Base-by-base conservation (phyloP, 2,888 invertebrate genomes). In the Drosophila suboccidentalis region DNA sequence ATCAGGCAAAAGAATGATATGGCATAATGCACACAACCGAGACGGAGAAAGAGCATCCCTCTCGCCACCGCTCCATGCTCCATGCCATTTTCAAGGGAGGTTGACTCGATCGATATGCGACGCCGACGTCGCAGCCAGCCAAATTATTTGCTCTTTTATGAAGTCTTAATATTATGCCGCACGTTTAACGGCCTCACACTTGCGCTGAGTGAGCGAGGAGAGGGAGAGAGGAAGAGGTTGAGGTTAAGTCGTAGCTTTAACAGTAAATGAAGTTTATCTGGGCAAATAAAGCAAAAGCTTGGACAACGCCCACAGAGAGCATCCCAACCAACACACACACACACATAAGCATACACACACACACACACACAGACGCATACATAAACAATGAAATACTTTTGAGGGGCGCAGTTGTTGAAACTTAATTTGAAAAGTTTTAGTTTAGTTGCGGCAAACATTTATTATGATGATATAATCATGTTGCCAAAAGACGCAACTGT, bases 1-100 rank as follows among this genome's bases (percentile, higher is more conserved):
- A 92, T 92, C 92, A 77, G 79, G 77, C 80, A 75, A 53, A 92
- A 92, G 91, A 82, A 91, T 91, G 92, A 91, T 91, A 92, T 92
- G 90, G 90, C 90, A 92, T 91, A 87, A 92, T 91, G 91, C 84
- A 80, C 84, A 80, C 77, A 58, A 62, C 66, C 58, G 26, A 29
- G 29, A 29, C 29, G 57, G 60, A 71, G 70, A 29, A 38, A 29
- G 58, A 49, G 64, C 49, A 36, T 17, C 43, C 41, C 43, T 5
- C n/a, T 9, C 4, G 5, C n/a, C 19, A 15, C 22, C 22, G 11
- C 10, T 32, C 5, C 26, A n/a, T n/a, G 4, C 2, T 19, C 4
- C 1, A 10, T n/a, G n/a, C n/a, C 19, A 22, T n/a, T 9, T 11
- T 1, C 34, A 3, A 32, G 38, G 65, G 59, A 39, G 41, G 55